A percentile compares a stretch with the other conserved stretches of the same genome.
These are phyloP conservation scores for Spermophilus dauricus DNA, from an alignment of 2,113 vertebrate species.

Conservation along the genomic window DNA sequence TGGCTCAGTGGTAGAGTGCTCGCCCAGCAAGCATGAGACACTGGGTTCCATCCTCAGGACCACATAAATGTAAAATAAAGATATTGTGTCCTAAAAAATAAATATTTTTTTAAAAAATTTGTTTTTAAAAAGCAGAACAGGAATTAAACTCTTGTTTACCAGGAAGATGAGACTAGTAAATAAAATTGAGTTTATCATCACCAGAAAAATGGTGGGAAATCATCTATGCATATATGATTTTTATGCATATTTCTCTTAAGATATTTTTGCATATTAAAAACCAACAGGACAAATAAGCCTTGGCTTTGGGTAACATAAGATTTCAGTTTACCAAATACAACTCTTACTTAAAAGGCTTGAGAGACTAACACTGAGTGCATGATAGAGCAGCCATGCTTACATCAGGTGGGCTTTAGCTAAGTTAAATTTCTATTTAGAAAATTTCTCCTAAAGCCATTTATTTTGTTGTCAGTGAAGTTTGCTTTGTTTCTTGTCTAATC, in stretches of 20 bases:
- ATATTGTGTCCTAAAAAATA: too few species aligned
- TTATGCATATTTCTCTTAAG: not conserved
- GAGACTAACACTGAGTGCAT: not conserved
- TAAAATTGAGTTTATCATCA: not conserved
- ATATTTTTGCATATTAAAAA: not conserved
- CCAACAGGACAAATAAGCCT: not conserved
- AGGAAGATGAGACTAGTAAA: not conserved
- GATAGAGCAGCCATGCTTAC: not conserved
- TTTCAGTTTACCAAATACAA: not conserved
- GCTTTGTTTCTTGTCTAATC: not conserved
- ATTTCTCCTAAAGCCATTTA: not conserved
- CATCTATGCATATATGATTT: not conserved
- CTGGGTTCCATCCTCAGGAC: too few species aligned
- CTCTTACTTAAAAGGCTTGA: not conserved
- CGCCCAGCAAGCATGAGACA: too few species aligned
- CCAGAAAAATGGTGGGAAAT: not conserved
- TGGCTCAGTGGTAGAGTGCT: too few species aligned
- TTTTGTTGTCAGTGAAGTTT: constrained; percentile 2
- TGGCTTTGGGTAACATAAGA: not conserved
- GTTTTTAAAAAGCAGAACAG: not conserved
- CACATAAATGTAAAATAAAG: too few species aligned
- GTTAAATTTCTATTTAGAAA: constrained; percentile 41
- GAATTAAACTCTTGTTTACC: not conserved
- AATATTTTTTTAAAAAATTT: too few species aligned
- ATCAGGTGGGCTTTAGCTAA: not conserved